Conservation (phyloP, 2,888 invertebrate species). For the Cryptocephalus primarius region DNA sequence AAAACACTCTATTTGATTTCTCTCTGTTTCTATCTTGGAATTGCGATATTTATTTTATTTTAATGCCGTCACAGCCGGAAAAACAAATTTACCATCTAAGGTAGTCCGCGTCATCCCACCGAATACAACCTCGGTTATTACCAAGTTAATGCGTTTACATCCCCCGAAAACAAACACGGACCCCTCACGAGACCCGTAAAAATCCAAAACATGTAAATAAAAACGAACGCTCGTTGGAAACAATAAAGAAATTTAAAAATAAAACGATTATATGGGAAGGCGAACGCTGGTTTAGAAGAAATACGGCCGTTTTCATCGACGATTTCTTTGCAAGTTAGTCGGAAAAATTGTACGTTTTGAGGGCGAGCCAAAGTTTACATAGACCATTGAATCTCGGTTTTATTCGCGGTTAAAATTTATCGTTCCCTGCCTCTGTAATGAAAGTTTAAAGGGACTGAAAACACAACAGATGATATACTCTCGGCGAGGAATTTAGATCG, state of each 20-base stretch:
- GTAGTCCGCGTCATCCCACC: no score
- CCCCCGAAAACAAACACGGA: no score
- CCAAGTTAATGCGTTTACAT: no score
- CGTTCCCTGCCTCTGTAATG: constrained; percentile 1
- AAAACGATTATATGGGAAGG: not conserved
- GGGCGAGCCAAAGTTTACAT: not conserved
- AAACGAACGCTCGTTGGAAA: not conserved
- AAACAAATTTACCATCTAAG: no score
- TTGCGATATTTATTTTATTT: no score
- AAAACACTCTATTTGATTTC: no score
- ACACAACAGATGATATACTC: no score
- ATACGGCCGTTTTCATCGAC: not conserved
- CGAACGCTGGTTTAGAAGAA: not conserved
- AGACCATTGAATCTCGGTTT: constrained; percentile 2
- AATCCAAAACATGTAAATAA: not conserved
- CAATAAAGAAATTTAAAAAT: not conserved
- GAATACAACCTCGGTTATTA: no score
- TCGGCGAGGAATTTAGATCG: no score
- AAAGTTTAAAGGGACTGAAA: not conserved
- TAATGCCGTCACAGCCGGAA: no score
- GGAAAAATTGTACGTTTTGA: not conserved
- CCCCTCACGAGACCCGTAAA: no score
- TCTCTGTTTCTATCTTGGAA: no score
- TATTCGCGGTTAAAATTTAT: constrained; percentile 7
- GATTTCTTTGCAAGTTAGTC: not conserved